phyloP scores from a whole-genome alignment of 2,113 vertebrate genomes.

The western clawed frog (Xenopus tropicalis) region DNA sequence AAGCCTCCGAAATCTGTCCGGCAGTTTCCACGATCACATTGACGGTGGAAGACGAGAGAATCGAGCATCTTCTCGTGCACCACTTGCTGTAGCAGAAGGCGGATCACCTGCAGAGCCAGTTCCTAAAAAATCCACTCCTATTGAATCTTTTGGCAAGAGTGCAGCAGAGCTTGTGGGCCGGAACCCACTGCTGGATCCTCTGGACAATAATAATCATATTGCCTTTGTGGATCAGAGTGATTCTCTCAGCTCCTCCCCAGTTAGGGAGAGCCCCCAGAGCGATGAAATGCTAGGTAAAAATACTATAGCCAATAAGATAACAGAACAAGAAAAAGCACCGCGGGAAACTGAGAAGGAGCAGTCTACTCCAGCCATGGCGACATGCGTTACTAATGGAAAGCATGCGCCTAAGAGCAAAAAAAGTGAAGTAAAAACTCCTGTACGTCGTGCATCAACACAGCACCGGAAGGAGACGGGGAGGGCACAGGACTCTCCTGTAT shows the following conservation, averaged over 20 bases:
- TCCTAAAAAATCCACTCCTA: slow-evolving; percentile 59
- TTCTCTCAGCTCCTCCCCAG: slow-evolving; percentile 73
- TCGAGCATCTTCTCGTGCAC: slow-evolving; percentile 74
- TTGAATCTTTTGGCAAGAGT: slow-evolving; percentile 67
- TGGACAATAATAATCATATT: slow-evolving; percentile 92
- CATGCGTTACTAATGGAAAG: slow-evolving; percentile 52
- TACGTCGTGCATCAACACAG: slow-evolving; percentile 66
- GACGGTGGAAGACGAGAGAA: slow-evolving; percentile 74
- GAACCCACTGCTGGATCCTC: slow-evolving; percentile 67
- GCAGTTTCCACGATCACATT: slow-evolving; percentile 62
- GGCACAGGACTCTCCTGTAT: slow-evolving; percentile 52
- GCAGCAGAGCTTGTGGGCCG: slow-evolving; percentile 67
- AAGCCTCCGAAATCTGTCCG: slow-evolving; percentile 68
- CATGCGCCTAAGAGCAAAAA: slow-evolving; percentile 67
- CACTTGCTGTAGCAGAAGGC: slow-evolving; percentile 86
- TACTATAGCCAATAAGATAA: slow-evolving; percentile 61
- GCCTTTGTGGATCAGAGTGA: slow-evolving; percentile 85
- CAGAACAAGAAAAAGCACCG: slow-evolving; percentile 69
- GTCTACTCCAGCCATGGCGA: slow-evolving; percentile 58
- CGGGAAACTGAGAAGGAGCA: slow-evolving; percentile 8
- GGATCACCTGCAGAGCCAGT: slow-evolving; percentile 70
- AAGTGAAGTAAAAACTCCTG: slow-evolving; percentile 65
- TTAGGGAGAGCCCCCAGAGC: slow-evolving; percentile 75
- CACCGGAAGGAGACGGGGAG: slow-evolving; percentile 69
- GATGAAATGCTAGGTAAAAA: slow-evolving; percentile 69